Conservation (phyloP, 2,113 vertebrate species). For the Platysteira castanea region DNA sequence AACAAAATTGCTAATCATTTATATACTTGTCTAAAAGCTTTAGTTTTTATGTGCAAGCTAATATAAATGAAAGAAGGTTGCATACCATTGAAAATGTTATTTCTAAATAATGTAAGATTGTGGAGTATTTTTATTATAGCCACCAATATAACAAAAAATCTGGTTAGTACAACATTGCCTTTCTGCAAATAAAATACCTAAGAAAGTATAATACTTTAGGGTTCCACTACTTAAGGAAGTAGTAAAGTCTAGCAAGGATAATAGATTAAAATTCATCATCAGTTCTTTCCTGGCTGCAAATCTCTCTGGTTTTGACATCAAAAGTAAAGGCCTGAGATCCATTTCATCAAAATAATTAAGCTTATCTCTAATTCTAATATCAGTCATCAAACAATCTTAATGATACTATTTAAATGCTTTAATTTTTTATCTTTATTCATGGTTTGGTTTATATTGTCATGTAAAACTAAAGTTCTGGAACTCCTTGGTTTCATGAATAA, state of each 20-base stretch:
- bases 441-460: background rate
- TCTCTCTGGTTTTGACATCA: background rate
- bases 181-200: background rate
- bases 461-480: background rate
- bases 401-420: background rate
- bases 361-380: background rate
- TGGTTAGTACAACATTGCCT: background rate
- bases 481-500: background rate
- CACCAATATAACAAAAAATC: background rate
- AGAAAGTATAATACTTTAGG: background rate
- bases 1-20: background rate
- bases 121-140: background rate
- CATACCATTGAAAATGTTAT: accelerated
- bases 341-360: background rate
- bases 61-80: background rate
- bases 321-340: background rate
- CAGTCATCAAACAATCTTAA: background rate
- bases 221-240: background rate
- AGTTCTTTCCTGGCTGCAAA: background rate
- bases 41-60: background rate
- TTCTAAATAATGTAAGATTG: background rate
- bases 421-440: background rate
- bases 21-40: background rate
- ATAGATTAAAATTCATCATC: background rate
- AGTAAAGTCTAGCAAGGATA: background rate